These are phyloP conservation scores for Serripes groenlandicus DNA, from an alignment of 2,888 invertebrate genomes.

Conservation along the genomic window DNA sequence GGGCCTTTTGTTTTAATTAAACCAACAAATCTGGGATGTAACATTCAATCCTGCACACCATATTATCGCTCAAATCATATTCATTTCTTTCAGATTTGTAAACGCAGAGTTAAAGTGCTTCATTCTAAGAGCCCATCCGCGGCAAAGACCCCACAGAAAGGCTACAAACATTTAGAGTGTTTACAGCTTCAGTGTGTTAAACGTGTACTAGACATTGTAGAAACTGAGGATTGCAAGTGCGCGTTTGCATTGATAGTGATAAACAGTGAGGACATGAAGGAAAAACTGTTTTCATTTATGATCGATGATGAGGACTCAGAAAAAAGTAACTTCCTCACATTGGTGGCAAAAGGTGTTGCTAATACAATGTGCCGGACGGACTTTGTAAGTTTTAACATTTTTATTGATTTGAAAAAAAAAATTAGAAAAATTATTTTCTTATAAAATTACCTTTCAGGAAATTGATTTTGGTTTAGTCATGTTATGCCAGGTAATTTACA, in stretches of 20 bases:
- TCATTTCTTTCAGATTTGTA: constrained; percentile 87
- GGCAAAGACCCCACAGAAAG: constrained; percentile 88
- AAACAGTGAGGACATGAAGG: constrained; percentile 94
- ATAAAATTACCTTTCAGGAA: no score
- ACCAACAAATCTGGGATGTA: no score
- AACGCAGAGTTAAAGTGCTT: constrained; percentile 87
- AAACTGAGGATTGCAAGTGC: constrained; percentile 95
- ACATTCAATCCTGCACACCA: no score
- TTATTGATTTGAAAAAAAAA: background rate
- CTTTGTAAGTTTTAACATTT: constrained; percentile 91
- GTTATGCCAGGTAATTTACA: no score
- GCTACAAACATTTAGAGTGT: constrained; percentile 96
- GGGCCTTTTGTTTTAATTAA: no score
- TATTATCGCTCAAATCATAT: no score
- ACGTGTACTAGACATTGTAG: constrained; percentile 95
- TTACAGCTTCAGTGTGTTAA: constrained; percentile 96
- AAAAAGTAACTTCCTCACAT: constrained; percentile 90
- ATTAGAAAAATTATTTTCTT: no score
- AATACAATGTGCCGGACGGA: constrained; percentile 97
- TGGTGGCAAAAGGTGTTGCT: constrained; percentile 95
- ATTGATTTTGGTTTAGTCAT: no score
- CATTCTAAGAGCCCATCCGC: constrained; percentile 89
- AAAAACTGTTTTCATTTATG: constrained; percentile 95
- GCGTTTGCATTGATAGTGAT: constrained; percentile 96
- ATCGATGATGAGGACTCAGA: constrained; percentile 93